Evolutionary conservation across 2,888 invertebrate genomes (phyloP), one percentile per base, ranked within the genome.

Genomic region (Antheraea assamensis): DNA sequence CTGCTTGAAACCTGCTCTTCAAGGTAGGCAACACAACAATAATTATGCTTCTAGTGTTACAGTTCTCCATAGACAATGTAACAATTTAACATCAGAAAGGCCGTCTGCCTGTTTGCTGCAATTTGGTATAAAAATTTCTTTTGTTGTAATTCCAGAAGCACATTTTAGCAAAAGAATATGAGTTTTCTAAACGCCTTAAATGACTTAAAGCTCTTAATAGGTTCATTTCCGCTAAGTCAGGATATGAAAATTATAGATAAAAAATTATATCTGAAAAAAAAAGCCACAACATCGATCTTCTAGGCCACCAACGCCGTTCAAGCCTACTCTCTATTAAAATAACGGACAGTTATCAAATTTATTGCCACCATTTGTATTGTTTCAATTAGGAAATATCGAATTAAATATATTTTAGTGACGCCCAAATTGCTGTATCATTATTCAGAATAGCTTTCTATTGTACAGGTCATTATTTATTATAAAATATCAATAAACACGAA

Each of bases 321-420:
- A 80, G 84, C 82, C 83, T 82, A 82, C 81, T 88, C 81, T 88
- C 89, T 86, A 92, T 91, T 89, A 90, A 88, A 85, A 84, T 73
- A 78, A 78, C 81, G 80, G 89, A 88, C 89, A 87, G 82, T 75
- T 83, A 78, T 77, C 76, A 84, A 89, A 93, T 93, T 93, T 93
- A 93, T 92, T 77, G 81, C 84, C 73, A 74, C 85, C 80, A 86
- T 88, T 87, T 84, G 87, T 88, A 92, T 93, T 93, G 93, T 93
- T 93, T 93, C 92, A 93, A 93, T 93, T 93, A 92, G 84, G 88
- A 82, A 90, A 90, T 90, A 88, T 80, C 85, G 89, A 90, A 90
- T 92, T 91, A 88, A 91, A 90, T 86, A 84, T 85, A 86, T 86
- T 86, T 80, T 83, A 85, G 89, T 81, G 85, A 90, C 93, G 93